Conservation (phyloP, 2,797 vertebrate species). For the Sebastes kiyomatsui region DNA sequence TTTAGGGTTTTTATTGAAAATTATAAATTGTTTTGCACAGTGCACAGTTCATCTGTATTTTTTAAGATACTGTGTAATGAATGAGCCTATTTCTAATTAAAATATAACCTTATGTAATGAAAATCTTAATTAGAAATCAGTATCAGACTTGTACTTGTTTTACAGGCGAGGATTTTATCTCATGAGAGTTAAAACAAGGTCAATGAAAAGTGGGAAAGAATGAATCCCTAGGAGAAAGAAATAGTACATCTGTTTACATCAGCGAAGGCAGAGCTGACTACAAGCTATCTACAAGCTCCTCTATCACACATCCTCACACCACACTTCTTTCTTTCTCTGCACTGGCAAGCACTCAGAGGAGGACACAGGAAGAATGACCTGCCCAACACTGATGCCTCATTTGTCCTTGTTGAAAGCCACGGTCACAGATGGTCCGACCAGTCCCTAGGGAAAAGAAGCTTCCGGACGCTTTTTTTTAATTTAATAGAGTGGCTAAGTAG, state of each 20-base stretch:
- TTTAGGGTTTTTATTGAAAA: neutral
- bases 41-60: neutral
- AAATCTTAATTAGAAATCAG: slow-evolving; percentile 1
- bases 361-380: slow-evolving; percentile 29
- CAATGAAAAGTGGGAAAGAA: neutral
- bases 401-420: slow-evolving; percentile 35
- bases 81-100: neutral
- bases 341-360: slow-evolving; percentile 30
- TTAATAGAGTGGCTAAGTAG: slow-evolving; percentile 54
- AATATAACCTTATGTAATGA: neutral
- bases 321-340: neutral
- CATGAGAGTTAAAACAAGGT: neutral
- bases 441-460: slow-evolving; percentile 48
- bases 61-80: neutral
- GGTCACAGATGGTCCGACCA: slow-evolving; percentile 62
- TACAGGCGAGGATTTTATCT: neutral
- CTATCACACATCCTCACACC: slow-evolving; percentile 10
- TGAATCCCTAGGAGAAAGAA: neutral
- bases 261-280: neutral
- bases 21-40: neutral
- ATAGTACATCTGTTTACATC: slow-evolving; percentile 5
- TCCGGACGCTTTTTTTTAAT: slow-evolving; percentile 45
- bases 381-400: slow-evolving; percentile 13
- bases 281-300: slow-evolving; percentile 5
- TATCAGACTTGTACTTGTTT: neutral